phyloP scores from a whole-genome alignment of 2,888 invertebrate species.

The Epinotia brunnichana region DNA sequence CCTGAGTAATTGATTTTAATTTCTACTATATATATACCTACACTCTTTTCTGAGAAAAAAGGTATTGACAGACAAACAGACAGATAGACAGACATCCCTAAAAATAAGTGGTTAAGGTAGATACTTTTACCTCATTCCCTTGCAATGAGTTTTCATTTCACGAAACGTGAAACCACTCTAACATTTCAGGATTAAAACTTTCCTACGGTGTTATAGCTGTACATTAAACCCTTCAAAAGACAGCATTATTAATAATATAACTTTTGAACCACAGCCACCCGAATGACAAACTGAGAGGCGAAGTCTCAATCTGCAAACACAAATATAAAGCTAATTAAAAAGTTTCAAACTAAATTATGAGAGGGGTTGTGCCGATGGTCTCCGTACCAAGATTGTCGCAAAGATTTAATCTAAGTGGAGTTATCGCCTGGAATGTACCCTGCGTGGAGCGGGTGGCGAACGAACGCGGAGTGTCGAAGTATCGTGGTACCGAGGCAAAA shows the following conservation, averaged over 20 bases:
- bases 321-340: conserved; percentile 85
- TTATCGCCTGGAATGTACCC: conserved; percentile 68
- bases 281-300: conserved; percentile 76
- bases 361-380: conserved; percentile 79
- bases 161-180: conserved; percentile 17
- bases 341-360: conserved; percentile 84
- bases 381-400: conserved; percentile 78
- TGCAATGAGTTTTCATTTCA: conserved; percentile 16
- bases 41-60: too few relatives aligned
- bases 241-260: conserved; percentile 77
- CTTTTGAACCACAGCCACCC: conserved; percentile 73
- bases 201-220: conserved; percentile 34
- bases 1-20: too few relatives aligned
- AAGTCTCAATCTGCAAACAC: conserved; percentile 84
- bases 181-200: conserved; percentile 33
- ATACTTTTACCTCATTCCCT: neutral
- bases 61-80: too few relatives aligned
- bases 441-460: conserved; percentile 49
- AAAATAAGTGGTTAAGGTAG: neutral
- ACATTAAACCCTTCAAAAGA: conserved; percentile 50
- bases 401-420: conserved; percentile 78
- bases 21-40: too few relatives aligned
- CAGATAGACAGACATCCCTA: too few relatives aligned
- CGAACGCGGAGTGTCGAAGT: conserved; percentile 51
- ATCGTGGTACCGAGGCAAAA: conserved; percentile 69